phyloP scores from a whole-genome alignment of 2,888 invertebrate genomes.

The Thymelicus sylvestris region DNA sequence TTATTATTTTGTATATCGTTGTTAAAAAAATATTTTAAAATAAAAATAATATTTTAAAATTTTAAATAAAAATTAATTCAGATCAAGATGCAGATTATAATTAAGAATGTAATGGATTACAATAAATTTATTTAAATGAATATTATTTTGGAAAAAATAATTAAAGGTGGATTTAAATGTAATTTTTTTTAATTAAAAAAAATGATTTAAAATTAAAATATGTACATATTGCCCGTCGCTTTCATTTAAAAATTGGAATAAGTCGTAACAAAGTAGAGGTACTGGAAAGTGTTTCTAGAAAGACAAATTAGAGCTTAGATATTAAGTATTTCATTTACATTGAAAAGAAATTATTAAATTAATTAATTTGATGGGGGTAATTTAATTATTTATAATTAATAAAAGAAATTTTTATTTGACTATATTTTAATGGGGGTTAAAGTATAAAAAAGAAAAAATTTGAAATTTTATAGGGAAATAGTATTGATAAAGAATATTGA shows the following conservation, averaged over 20 bases:
- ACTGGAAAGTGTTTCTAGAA: conserved; percentile 90
- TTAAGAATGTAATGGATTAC: conserved; percentile 88
- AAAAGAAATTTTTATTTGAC: conserved; percentile 73
- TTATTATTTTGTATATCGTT: conserved; percentile 77
- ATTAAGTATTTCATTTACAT: conserved; percentile 88
- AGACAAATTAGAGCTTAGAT: conserved; percentile 86
- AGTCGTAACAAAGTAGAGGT: conserved; percentile 93
- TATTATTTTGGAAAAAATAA: conserved; percentile 66
- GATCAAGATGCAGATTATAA: conserved; percentile 89
- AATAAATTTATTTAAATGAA: conserved; percentile 84
- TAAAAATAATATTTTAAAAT: conserved; percentile 73
- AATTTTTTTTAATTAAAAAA: conserved; percentile 82
- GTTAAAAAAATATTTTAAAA: conserved; percentile 77
- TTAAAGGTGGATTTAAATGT: conserved; percentile 88
- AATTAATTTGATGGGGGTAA: conserved; percentile 67
- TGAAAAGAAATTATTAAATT: conserved; percentile 82
- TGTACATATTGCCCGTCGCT: conserved; percentile 93
- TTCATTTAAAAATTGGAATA: conserved; percentile 88
- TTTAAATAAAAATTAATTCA: conserved; percentile 82
- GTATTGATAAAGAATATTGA: conserved; percentile 84
- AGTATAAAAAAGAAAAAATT: conserved; percentile 83
- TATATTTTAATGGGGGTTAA: conserved; percentile 63
- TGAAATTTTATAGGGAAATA: conserved; percentile 80
- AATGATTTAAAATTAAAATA: conserved; percentile 87
- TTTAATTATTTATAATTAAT: conserved; percentile 71